Evolutionary conservation across 92 coral and sea anemone genomes (phyloP), one percentile per base, ranked within the genome.

Genomic region (Epizoanthus illoricatus): DNA sequence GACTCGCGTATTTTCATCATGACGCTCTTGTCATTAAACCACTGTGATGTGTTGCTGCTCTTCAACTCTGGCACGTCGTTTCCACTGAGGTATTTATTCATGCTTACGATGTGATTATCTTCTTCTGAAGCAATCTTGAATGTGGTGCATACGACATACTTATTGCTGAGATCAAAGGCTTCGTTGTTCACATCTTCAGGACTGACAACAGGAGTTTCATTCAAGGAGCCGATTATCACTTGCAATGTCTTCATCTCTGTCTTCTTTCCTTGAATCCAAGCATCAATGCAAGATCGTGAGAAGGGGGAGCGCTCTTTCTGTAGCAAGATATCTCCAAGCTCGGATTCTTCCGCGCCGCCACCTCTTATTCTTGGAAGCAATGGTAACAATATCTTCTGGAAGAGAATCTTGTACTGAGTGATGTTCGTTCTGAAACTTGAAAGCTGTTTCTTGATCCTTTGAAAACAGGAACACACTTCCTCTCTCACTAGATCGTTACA

Each of bases 261-360:
- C 74, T 76, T 72, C 41, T 79, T 85, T 42, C 21, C 71, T 72
- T 66, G 79, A 11, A 85, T 71, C 88, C 88, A 85, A n/a, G 71
- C 18, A 16, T 85, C 82, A 33, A 85, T 61, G 65, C 39, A 24
- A 16, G 54, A 68, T 62, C 55, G 84, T 58, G 88, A 69, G 39
- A 85, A 85, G 9, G 85, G 88, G 47, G 88, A 85, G 20, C 54
- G 12, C 76, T 85, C 88, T 56, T 85, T 85, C 28, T 85, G 61
- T 40, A 70, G 40, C 36, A 85, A 69, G 24, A 60, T 18, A 40
- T 79, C 62, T 60, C 65, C 68, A 19, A 85, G 79, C 17, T 33
- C 61, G 45, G 52, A 33, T 33, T 81, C 85, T 7, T 81, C 75
- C 15, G 52, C 43, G 55, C 57, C 66, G 45, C 82, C 82, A 45